Percentiles rank a stretch among this genome's conserved stretches.
phyloP scores from a whole-genome alignment of 2,113 vertebrate species.

The Eulemur macaco region DNA sequence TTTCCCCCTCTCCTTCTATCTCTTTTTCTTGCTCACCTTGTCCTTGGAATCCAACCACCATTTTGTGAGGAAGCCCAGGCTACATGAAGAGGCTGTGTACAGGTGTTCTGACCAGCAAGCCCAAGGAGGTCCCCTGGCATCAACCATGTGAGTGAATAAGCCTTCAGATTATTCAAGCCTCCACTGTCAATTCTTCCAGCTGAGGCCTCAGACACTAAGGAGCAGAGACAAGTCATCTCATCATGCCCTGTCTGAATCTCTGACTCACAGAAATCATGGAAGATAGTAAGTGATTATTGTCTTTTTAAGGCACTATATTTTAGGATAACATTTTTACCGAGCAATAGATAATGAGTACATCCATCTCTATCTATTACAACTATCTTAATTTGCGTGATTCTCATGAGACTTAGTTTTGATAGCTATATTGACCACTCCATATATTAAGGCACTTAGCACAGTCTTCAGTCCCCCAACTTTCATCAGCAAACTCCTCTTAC shows the following conservation, averaged over 20 bases:
- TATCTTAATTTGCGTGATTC: not conserved
- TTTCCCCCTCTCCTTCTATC: not conserved
- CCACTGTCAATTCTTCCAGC: not conserved
- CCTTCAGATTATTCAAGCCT: not conserved
- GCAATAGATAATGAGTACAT: not conserved
- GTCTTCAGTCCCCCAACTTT: not conserved
- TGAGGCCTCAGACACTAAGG: not conserved
- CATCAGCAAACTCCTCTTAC: not conserved
- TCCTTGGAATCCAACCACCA: not conserved
- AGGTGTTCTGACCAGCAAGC: not conserved
- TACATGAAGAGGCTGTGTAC: not conserved
- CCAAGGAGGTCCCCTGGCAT: not conserved
- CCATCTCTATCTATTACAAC: not conserved
- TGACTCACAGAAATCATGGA: not conserved
- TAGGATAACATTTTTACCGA: not conserved
- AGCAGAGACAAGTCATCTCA: not conserved
- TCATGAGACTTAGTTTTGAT: not conserved
- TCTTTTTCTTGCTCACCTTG: not conserved
- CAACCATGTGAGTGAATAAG: not conserved
- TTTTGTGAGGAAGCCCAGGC: not conserved
- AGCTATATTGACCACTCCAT: not conserved
- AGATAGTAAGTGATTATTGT: not conserved
- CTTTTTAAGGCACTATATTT: not conserved
- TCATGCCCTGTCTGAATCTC: not conserved
- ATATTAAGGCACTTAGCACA: not conserved